Evolutionary conservation across 2,113 vertebrate genomes (phyloP).

Genomic region (Clarias batrachus): DNA sequence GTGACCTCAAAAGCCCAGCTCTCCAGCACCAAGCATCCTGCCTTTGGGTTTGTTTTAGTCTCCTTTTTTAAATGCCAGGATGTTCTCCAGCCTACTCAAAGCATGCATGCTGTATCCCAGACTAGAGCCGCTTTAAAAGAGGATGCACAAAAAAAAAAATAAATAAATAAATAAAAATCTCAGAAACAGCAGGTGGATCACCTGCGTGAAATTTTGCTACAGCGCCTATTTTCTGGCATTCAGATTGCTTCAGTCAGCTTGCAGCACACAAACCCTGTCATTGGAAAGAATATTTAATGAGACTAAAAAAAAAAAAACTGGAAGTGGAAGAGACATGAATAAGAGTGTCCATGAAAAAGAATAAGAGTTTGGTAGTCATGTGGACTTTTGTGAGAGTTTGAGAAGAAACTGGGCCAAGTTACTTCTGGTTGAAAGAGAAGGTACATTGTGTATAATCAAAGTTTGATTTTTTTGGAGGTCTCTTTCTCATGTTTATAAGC

Average conservation of each 20-base stretch:
- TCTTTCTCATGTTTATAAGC: background rate
- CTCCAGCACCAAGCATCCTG: constrained; percentile 15
- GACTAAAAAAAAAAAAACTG: background rate
- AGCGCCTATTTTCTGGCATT: constrained; percentile 24
- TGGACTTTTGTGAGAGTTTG: background rate
- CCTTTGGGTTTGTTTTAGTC: constrained; percentile 5
- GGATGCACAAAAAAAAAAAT: background rate
- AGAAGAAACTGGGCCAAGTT: constrained; percentile 13
- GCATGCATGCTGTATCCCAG: constrained; percentile 6
- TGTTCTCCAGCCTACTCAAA: constrained; percentile 13
- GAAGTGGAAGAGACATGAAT: constrained; percentile 10
- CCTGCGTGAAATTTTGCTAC: background rate
- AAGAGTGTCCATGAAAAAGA: constrained; percentile 6
- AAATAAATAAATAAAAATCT: background rate
- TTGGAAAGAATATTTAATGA: background rate
- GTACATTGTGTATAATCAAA: background rate
- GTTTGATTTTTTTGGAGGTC: background rate
- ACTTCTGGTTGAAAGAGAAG: background rate
- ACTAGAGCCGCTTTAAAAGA: background rate
- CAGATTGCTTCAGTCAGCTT: constrained; percentile 11
- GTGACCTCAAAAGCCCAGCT: background rate
- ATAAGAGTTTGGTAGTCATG: constrained; percentile 10
- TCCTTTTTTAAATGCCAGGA: background rate
- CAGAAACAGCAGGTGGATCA: constrained; percentile 22
- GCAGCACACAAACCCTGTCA: background rate